Evolutionary conservation across 1,140 invertebrate genomes (phyloP).

Genomic region (Temnothorax curvispinosus): DNA sequence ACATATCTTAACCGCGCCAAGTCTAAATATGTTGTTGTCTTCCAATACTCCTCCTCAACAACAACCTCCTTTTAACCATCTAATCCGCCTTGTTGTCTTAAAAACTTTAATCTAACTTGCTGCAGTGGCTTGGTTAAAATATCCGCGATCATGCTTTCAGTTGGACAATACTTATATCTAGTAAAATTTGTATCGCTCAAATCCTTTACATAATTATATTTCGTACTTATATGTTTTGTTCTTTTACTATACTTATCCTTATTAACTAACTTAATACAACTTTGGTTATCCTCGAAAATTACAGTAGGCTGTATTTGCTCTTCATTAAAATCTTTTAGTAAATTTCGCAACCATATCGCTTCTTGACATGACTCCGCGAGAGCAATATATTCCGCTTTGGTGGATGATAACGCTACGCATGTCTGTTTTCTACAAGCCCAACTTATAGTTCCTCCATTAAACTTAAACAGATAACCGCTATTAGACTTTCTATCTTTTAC

Average conservation of each 20-base stretch:
- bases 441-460: not conserved
- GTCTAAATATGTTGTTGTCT: not conserved
- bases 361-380: not conserved
- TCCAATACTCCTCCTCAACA: not conserved
- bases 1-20: no score
- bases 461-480: not conserved
- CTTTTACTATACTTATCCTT: not conserved
- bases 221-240: slow-evolving; percentile 4
- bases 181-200: no score
- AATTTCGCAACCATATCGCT: not conserved
- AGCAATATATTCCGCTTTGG: not conserved
- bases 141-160: not conserved
- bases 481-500: not conserved
- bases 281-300: slow-evolving; percentile 52
- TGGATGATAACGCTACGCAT: not conserved
- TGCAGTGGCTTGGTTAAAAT: not conserved
- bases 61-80: not conserved
- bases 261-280: slow-evolving; percentile 5
- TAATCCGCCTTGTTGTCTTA: not conserved
- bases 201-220: no score
- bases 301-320: not conserved
- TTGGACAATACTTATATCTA: not conserved
- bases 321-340: not conserved
- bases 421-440: not conserved
- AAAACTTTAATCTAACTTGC: not conserved